Evolutionary conservation across 2,113 vertebrate genomes (phyloP), one percentile per base, ranked within the genome.

Genomic region (Percina caprodes): DNA sequence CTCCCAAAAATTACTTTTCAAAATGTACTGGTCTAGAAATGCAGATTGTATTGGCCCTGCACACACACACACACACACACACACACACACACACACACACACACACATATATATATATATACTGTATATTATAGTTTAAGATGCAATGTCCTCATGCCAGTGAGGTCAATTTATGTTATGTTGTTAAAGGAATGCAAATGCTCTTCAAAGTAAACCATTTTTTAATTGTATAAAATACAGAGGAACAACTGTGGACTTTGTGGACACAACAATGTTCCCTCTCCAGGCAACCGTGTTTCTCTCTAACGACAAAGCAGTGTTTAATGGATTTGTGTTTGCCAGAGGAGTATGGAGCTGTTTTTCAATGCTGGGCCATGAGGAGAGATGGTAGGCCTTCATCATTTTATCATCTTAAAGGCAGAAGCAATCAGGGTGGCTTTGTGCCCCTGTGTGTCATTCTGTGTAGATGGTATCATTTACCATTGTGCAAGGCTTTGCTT

Each of bases 221-320:
- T 80, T 7, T 56, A 84, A 87, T 72, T 75, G 56, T 80, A 58
- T 78, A 84, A 85, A 85, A 83, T 74, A 30, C 55, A 1, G 46
- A 62, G 68, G 70, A 73, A 16, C n/a, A 6, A 69, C 69, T 73
- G 63, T 60, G 9, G 56, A 33, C 55, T 84, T 26, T 91, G 88
- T 89, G 90, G 80, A 82, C 82, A 91, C 74, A 91, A 90, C 90
- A 89, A 10, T 86, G 70, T 82, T 87, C 74, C 62, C 78, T 90
- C 88, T 82, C 90, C 75, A 88, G 90, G 92, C 89, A 93, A 92
- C 93, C 30, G 2, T 89, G 90, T 82, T 86, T 92, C 87, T 91
- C 77, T 77, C 69, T 42, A 61, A 83, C 58, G 82, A 80, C 79
- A 84, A 72, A 71, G 63, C 82, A 56, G 21, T 69, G 85, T 89